Conservation (phyloP, 1,140 invertebrate genomes). For the Tetraneura akinire region DNA sequence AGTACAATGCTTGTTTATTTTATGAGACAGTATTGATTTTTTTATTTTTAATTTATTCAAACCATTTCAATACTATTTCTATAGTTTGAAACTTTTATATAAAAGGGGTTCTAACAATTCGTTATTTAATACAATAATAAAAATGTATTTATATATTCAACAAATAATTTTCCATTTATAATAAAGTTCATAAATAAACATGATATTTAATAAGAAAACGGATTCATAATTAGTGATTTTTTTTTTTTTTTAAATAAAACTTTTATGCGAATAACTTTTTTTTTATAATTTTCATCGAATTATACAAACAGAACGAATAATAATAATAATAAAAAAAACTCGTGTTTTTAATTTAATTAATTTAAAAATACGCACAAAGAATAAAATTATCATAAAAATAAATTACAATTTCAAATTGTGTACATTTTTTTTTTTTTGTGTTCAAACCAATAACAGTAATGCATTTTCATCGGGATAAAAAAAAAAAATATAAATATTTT, state of each 20-base stretch:
- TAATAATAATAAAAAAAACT: not conserved
- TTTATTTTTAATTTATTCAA: slow-evolving; percentile 43
- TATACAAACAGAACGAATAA: not conserved
- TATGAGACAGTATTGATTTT: slow-evolving; percentile 45
- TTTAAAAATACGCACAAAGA: slow-evolving; percentile 1
- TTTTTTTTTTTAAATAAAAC: slow-evolving; percentile 14
- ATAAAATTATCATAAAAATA: not conserved
- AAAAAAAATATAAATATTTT: too few relatives aligned
- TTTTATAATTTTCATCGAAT: not conserved
- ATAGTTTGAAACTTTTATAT: slow-evolving; percentile 25
- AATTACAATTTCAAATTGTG: too few relatives aligned
- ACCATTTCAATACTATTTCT: slow-evolving; percentile 35
- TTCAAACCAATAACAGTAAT: not conserved
- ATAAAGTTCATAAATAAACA: slow-evolving; percentile 32
- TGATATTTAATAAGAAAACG: slow-evolving; percentile 34
- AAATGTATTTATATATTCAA: slow-evolving; percentile 15
- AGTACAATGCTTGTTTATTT: slow-evolving; percentile 40
- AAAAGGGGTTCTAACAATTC: slow-evolving; percentile 29
- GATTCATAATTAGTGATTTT: slow-evolving; percentile 24
- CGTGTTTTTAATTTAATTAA: not conserved
- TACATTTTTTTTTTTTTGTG: not conserved
- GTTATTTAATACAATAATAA: slow-evolving; percentile 31
- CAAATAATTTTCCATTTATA: slow-evolving; percentile 38
- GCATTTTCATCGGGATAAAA: too few relatives aligned
- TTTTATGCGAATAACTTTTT: slow-evolving; percentile 14